These are phyloP conservation scores for Anoplopoma fimbria DNA, from an alignment of 2,113 vertebrate genomes.

Conservation along the genomic window DNA sequence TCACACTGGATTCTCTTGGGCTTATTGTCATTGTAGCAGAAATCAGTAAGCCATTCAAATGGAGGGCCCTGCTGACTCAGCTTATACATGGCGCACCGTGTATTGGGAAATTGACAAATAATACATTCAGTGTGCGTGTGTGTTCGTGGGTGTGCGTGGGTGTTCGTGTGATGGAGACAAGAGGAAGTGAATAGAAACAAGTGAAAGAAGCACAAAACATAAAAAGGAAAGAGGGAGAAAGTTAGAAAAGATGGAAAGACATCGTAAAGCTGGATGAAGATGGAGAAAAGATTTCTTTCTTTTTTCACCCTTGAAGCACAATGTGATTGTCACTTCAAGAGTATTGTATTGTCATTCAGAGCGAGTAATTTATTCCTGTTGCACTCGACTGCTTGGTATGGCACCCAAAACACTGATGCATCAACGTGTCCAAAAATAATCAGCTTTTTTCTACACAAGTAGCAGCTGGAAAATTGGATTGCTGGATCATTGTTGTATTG, in stretches of 20 bases:
- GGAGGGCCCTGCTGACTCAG: conserved; percentile 59
- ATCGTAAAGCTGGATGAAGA: conserved; percentile 13
- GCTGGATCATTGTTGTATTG: conserved; percentile 28
- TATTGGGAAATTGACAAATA: conserved; percentile 57
- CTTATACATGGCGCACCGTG: conserved; percentile 16
- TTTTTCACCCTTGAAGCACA: conserved; percentile 37
- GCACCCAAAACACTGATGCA: conserved; percentile 32
- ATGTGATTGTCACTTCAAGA: conserved; percentile 36
- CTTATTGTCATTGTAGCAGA: conserved; percentile 49
- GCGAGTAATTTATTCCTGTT: conserved; percentile 30
- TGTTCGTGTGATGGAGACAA: background rate
- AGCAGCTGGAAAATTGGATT: conserved; percentile 23
- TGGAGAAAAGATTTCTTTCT: conserved; percentile 10
- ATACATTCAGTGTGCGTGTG: conserved; percentile 28
- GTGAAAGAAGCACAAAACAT: conserved; percentile 5
- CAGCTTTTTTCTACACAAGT: conserved; percentile 1
- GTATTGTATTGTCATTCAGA: conserved; percentile 49
- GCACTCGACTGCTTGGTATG: conserved; percentile 30
- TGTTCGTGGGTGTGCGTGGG: conserved; percentile 21
- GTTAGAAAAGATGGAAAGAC: conserved; percentile 18
- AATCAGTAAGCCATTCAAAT: conserved; percentile 69
- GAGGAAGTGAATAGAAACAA: conserved; percentile 10
- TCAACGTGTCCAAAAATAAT: conserved; percentile 50
- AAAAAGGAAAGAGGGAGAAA: background rate
- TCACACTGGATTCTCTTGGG: conserved; percentile 25